These are phyloP conservation scores for Moxostoma hubbsi DNA, from an alignment of 2,797 vertebrate species.

Conservation along the genomic window DNA sequence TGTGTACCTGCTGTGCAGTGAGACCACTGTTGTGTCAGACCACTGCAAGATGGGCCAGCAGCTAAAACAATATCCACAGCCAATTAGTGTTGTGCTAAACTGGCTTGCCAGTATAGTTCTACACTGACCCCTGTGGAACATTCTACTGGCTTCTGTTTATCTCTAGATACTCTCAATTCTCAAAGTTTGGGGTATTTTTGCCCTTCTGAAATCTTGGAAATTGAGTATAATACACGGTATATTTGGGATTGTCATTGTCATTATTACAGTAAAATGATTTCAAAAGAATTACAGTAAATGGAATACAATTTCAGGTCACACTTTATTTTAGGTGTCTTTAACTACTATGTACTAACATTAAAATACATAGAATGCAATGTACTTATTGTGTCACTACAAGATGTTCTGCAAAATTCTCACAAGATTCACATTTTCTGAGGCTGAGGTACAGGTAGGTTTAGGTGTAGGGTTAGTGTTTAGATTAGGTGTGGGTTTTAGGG, in stretches of 20 bases:
- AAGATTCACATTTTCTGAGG: too few species aligned
- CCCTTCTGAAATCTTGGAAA: conserved; percentile 17
- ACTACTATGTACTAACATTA: too few species aligned
- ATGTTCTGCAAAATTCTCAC: too few species aligned
- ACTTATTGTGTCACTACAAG: too few species aligned
- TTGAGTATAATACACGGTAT: conserved; percentile 6
- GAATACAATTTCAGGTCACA: too few species aligned
- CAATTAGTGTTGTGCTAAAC: conserved; percentile 52
- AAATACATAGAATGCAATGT: too few species aligned
- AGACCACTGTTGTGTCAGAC: conserved; percentile 40
- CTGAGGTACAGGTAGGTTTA: too few species aligned
- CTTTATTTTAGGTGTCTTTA: too few species aligned
- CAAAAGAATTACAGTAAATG: too few species aligned
- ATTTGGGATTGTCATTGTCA: conserved; percentile 22
- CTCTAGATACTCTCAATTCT: conserved; percentile 48
- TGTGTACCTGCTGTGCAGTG: conserved; percentile 58
- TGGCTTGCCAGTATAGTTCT: conserved; percentile 38
- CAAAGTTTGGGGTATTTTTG: conserved; percentile 2
- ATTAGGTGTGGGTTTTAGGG: too few species aligned
- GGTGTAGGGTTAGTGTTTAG: too few species aligned
- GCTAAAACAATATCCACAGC: conserved; percentile 44
- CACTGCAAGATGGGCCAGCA: conserved; percentile 24
- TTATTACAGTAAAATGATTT: not conserved
- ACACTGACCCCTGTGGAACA: conserved; percentile 47
- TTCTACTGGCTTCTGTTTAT: conserved; percentile 37